Conservation (phyloP, 2,797 vertebrate genomes). For the Labeo calbasu region DNA sequence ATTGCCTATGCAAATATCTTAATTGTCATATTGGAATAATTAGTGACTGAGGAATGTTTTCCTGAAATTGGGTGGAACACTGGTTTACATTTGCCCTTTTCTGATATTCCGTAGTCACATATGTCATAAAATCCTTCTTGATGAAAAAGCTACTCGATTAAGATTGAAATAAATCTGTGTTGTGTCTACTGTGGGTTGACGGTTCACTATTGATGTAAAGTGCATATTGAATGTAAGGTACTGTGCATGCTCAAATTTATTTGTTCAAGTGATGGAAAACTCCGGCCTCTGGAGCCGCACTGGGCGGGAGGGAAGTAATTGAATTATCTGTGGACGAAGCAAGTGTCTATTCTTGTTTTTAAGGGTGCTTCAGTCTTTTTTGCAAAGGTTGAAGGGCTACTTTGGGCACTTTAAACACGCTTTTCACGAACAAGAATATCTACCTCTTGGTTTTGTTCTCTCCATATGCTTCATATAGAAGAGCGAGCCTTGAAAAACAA, state of each 20-base stretch:
- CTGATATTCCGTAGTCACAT: slow-evolving; percentile 91
- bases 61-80: slow-evolving; percentile 84
- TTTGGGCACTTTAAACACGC: slow-evolving; percentile 56
- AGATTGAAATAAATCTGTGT: slow-evolving; percentile 91
- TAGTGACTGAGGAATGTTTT: slow-evolving; percentile 79
- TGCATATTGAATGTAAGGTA: slow-evolving; percentile 38
- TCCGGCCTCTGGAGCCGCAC: slow-evolving; percentile 4
- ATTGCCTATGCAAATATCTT: slow-evolving; percentile 99
- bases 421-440: slow-evolving; percentile 58
- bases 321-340: slow-evolving; percentile 43
- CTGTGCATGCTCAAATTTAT: slow-evolving; percentile 33
- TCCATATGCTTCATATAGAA: slow-evolving; percentile 29
- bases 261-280: slow-evolving; percentile 24
- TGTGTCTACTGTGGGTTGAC: slow-evolving; percentile 84
- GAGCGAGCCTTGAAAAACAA: slow-evolving; percentile 24
- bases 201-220: slow-evolving; percentile 50
- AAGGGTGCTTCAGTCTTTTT: slow-evolving; percentile 57
- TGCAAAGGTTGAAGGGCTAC: slow-evolving; percentile 65
- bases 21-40: slow-evolving; percentile 86
- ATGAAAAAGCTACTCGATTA: slow-evolving; percentile 88
- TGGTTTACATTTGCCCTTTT: slow-evolving; percentile 95
- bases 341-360: slow-evolving; percentile 53
- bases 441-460: slow-evolving; percentile 63
- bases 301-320: slow-evolving; percentile 19
- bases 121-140: slow-evolving; percentile 84